Conservation (phyloP, 2,888 invertebrate species). For the Trachelus troglodyta region DNA sequence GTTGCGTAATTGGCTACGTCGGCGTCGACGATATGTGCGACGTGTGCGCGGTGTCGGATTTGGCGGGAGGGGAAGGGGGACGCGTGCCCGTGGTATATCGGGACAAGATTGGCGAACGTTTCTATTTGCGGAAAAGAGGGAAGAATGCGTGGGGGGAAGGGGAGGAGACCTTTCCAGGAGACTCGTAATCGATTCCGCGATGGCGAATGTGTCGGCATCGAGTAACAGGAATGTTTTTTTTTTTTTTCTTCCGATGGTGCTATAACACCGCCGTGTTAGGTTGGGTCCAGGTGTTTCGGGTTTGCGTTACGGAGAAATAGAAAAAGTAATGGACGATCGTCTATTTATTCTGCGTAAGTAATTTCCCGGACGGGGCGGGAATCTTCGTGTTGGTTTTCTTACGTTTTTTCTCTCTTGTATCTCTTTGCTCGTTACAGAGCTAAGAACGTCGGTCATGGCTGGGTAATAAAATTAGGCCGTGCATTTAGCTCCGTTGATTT, state of each 20-base stretch:
- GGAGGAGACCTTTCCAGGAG: neutral
- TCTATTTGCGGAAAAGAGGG: neutral
- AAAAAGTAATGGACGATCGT: neutral
- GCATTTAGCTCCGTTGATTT: neutral
- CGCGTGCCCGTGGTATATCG: conserved; percentile 17
- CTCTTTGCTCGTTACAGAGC: neutral
- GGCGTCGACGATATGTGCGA: neutral
- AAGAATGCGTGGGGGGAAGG: neutral
- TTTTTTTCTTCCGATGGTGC: neutral
- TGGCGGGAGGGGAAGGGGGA: neutral
- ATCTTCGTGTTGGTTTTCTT: neutral
- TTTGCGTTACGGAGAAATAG: neutral
- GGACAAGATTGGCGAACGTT: conserved; percentile 9
- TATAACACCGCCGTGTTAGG: neutral
- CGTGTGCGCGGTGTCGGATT: neutral
- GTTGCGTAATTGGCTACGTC: neutral
- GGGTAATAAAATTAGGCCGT: neutral
- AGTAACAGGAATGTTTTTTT: neutral
- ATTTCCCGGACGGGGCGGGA: neutral
- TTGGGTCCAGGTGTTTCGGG: neutral
- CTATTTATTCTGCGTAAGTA: neutral
- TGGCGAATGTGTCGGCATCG: neutral
- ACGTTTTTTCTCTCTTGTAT: neutral
- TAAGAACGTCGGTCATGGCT: neutral
- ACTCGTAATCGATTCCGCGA: conserved; percentile 7